A percentile compares a stretch with the other conserved stretches of the same genome.
These are phyloP conservation scores for Xanthia togata DNA, from an alignment of 2,888 invertebrate genomes.

Conservation along the genomic window DNA sequence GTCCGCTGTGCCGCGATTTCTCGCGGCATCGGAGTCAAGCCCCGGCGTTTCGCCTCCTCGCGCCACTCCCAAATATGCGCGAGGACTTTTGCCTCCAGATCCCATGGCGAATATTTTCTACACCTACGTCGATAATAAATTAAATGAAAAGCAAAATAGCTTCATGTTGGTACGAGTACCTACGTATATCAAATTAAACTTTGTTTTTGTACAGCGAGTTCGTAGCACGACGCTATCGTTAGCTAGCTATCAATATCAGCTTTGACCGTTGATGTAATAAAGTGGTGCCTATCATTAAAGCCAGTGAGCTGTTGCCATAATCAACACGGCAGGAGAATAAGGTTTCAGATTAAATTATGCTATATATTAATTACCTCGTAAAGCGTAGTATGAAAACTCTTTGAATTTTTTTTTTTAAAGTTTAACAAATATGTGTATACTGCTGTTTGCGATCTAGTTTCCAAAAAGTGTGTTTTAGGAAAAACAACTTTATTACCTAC, in stretches of 20 bases:
- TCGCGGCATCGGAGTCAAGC: no score
- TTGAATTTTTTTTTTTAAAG: background rate
- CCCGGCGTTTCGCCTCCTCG: no score
- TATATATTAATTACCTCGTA: no score
- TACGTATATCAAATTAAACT: slow-evolving; percentile 15
- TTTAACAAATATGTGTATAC: background rate
- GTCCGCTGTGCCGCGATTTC: no score
- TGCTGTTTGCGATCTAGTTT: no score
- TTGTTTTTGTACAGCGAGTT: slow-evolving; percentile 15
- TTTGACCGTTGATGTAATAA: background rate
- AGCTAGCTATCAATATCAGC: background rate
- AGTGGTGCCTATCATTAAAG: background rate
- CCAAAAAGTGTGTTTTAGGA: no score
- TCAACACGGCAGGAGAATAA: background rate
- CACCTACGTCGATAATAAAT: background rate
- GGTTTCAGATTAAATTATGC: background rate
- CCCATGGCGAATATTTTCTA: slow-evolving; percentile 23
- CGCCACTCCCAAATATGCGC: no score
- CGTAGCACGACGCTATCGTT: background rate
- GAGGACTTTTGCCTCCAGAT: no score
- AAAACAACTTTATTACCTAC: no score
- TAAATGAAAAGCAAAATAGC: background rate
- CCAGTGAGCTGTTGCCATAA: background rate
- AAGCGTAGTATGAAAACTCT: background rate
- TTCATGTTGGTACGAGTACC: background rate